phyloP scores from a whole-genome alignment of 1,140 invertebrate genomes.

The Trialeurodes vaporariorum region DNA sequence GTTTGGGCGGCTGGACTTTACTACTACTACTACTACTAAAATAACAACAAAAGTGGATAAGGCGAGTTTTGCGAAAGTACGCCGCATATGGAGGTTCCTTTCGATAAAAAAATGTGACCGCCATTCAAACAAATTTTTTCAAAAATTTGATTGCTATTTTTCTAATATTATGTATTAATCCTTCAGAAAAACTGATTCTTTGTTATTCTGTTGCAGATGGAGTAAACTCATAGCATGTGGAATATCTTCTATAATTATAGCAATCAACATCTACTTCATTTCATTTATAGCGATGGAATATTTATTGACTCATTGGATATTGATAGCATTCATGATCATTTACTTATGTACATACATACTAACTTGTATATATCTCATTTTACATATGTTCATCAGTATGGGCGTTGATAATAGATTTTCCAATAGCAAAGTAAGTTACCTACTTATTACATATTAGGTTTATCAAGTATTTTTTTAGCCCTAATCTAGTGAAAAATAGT shows the following conservation, averaged over 20 bases:
- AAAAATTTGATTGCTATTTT: not conserved
- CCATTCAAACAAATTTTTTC: not conserved
- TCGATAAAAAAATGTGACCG: not conserved
- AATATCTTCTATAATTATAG: conserved; percentile 57
- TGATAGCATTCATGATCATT: conserved; percentile 12
- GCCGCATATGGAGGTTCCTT: conserved; percentile 3
- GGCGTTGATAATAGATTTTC: conserved; percentile 32
- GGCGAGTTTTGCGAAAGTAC: too few relatives aligned
- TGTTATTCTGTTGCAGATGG: conserved; percentile 39
- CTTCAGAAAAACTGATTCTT: conserved; percentile 13
- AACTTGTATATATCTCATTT: conserved; percentile 29
- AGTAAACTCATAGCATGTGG: conserved; percentile 55
- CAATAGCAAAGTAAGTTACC: conserved; percentile 21
- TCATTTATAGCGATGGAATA: conserved; percentile 27
- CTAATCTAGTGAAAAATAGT: too few relatives aligned
- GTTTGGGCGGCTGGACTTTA: too few relatives aligned
- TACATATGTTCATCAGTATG: conserved; percentile 58
- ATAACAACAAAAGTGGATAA: too few relatives aligned
- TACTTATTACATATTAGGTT: conserved; percentile 1
- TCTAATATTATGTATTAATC: not conserved
- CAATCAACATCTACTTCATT: conserved; percentile 75
- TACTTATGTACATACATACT: conserved; percentile 23
- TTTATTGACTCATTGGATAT: conserved; percentile 4
- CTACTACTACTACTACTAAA: too few relatives aligned
- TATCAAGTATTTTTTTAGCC: not conserved